Evolutionary conservation across 2,888 invertebrate species (phyloP).

Genomic region (Sympetrum striolatum): DNA sequence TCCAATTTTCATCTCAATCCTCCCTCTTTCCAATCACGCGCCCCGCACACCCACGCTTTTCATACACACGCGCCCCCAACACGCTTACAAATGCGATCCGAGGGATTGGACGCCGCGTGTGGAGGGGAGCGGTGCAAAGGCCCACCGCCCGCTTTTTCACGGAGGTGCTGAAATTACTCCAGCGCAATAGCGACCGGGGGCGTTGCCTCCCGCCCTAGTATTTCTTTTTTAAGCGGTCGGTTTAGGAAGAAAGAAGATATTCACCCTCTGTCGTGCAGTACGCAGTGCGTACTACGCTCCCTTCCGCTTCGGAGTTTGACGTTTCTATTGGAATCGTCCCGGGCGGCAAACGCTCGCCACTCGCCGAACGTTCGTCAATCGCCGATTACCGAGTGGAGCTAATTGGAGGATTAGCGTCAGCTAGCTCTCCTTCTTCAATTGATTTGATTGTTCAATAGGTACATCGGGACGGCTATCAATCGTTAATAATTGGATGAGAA

Average conservation of each 20-base stretch:
- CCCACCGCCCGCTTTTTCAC: neutral
- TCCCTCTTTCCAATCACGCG: neutral
- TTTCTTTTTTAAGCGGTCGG: neutral
- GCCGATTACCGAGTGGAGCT: too few relatives aligned
- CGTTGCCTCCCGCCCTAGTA: neutral
- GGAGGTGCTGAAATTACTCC: neutral
- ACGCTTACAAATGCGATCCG: neutral
- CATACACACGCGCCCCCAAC: neutral
- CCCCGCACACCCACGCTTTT: neutral
- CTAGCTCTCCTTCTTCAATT: too few relatives aligned
- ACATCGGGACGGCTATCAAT: too few relatives aligned
- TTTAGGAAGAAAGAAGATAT: neutral
- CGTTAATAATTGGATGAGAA: too few relatives aligned
- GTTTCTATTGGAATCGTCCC: neutral
- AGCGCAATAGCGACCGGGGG: neutral
- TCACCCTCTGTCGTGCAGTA: neutral
- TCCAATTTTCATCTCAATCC: neutral
- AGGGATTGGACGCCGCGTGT: neutral
- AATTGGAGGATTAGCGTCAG: too few relatives aligned
- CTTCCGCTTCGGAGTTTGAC: neutral
- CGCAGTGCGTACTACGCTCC: too few relatives aligned
- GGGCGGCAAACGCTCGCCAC: too few relatives aligned
- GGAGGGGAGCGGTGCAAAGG: neutral
- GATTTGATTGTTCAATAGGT: too few relatives aligned
- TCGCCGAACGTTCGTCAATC: too few relatives aligned